These are phyloP conservation scores for Glareola pratincola DNA, from an alignment of 2,113 vertebrate genomes.

Conservation along the genomic window DNA sequence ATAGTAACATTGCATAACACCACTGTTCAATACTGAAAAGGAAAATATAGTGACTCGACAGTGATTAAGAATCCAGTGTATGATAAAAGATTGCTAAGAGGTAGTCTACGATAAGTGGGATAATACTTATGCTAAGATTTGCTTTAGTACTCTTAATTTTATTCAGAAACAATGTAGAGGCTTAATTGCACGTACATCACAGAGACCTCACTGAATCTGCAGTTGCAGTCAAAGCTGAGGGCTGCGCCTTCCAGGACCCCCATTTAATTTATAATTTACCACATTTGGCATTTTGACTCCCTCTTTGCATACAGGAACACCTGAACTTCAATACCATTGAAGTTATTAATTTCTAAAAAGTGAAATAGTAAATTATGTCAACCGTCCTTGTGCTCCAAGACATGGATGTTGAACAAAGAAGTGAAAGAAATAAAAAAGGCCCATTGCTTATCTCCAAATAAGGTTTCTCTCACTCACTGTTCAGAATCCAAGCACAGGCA, in stretches of 20 bases:
- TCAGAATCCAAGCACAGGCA: neutral
- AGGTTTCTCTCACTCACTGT: neutral
- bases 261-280: neutral
- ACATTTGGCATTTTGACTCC: neutral
- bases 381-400: neutral
- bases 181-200: neutral
- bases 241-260: neutral
- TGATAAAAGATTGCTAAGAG: neutral
- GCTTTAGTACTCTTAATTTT: neutral
- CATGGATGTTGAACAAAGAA: neutral
- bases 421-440: neutral
- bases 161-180: neutral
- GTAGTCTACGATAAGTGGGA: neutral
- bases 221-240: neutral
- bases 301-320: neutral
- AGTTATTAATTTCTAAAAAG: neutral
- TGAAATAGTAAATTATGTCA: neutral
- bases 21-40: neutral
- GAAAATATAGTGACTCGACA: neutral
- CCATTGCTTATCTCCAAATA: neutral
- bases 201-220: neutral
- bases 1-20: constrained; percentile 12
- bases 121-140: neutral
- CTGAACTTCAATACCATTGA: neutral
- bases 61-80: neutral